Evolutionary conservation across 1,140 invertebrate species (phyloP).

Genomic region (Scaptomyza hsui): DNA sequence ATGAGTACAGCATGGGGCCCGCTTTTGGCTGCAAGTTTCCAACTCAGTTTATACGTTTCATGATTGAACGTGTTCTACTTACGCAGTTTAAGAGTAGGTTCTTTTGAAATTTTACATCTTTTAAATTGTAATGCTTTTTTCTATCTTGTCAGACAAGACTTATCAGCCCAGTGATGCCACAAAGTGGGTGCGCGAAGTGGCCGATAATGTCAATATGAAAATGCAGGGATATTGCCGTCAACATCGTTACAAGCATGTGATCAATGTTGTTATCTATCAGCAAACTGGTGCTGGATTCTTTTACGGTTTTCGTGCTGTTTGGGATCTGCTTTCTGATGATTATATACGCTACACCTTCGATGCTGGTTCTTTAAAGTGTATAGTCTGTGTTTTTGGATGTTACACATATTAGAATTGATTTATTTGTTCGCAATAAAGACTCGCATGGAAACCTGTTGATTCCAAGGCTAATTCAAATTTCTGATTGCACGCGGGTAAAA

Average conservation of each 20-base stretch:
- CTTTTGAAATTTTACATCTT: not conserved
- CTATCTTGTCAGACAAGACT: constrained; percentile 17
- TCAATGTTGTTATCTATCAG: constrained; percentile 59
- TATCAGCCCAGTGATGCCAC: constrained; percentile 46
- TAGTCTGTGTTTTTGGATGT: constrained; percentile 50
- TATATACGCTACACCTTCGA: constrained; percentile 29
- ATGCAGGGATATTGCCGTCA: constrained; percentile 30
- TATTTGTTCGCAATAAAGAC: not conserved
- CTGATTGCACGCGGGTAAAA: not conserved
- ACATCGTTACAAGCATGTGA: constrained; percentile 60
- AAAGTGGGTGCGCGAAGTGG: constrained; percentile 58
- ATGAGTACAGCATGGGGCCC: constrained; percentile 59
- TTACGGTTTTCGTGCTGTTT: constrained; percentile 59
- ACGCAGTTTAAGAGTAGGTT: constrained; percentile 24
- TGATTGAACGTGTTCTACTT: constrained; percentile 16
- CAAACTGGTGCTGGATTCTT: constrained; percentile 62
- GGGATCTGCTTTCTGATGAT: constrained; percentile 61
- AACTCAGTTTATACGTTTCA: constrained; percentile 35
- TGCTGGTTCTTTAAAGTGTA: constrained; percentile 43
- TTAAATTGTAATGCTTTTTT: not conserved
- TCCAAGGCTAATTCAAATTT: constrained; percentile 4
- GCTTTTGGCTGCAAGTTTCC: constrained; percentile 65
- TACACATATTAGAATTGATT: constrained; percentile 53
- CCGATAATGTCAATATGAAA: constrained; percentile 43
- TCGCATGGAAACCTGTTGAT: not conserved